Evolutionary conservation across 2,888 invertebrate species (phyloP), one percentile per base, ranked within the genome.

Genomic region (Hirudinaria manillensis): DNA sequence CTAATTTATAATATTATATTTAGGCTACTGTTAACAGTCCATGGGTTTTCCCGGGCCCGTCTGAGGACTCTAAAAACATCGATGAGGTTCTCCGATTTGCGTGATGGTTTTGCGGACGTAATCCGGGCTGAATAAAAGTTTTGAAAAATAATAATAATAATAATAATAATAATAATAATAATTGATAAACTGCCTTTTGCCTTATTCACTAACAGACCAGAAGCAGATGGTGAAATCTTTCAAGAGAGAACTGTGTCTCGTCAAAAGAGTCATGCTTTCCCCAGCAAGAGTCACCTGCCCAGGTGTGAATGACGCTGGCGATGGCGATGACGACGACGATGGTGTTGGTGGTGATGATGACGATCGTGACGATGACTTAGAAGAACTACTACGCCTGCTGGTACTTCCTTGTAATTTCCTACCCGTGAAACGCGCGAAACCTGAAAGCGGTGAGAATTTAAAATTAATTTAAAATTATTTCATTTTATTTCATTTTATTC

Each of bases 371-470:
- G 24, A 27, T 16, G 61, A 29, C 29, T 27, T 61, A 10, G 29
- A 61, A 29, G 61, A 24, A 55, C 70, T 32, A 24, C 76, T 79
- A 34, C 68, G 76, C 1, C 72, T 79, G 32, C 79, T 78, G 36
- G 74, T 79, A 72, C 75, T 79, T 19, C 79, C 82, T 16, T 83
- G 83, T 77, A 83, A 82, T 78, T 83, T 83, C 79, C 79, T 83
- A 73, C 83, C 83, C 36, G 76, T 83, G 16, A 80, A 81, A 75
- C 78, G 61, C 3, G 29, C 2, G 2, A 61, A 29, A 61, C 21
- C 13, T 16, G 61, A 61, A 27, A 24, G 29, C 10, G 61, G 61
- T 61, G n/a, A 61, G 36, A 45, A 45, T 45, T 45, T 36, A 36
- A 6, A 6, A 36, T 36, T 36, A 45, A 45, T 45, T 45, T 7